Conservation (phyloP, 2,113 vertebrate genomes). For the Crotalus horridus region DNA sequence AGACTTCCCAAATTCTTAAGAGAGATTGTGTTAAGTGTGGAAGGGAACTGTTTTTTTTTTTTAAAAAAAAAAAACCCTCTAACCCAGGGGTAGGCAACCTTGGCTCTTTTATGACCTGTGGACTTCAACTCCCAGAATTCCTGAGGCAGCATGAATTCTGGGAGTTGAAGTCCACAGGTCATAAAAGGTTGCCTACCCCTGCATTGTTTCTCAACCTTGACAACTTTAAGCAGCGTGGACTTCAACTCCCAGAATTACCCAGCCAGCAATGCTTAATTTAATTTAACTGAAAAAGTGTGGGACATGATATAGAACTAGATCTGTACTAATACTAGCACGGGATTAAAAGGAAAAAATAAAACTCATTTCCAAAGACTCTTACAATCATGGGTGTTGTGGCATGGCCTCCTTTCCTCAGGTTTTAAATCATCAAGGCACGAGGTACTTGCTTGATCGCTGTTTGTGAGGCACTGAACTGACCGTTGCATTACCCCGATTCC, state of each 20-base stretch:
- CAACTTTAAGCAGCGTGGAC: background rate
- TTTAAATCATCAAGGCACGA: constrained; percentile 70
- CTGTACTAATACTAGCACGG: background rate
- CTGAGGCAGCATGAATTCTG: too few relatives aligned
- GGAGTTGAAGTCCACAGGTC: too few relatives aligned
- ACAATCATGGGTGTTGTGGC: constrained; percentile 83
- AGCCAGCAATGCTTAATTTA: background rate
- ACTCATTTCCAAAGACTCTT: constrained; percentile 1
- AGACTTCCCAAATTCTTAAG: background rate
- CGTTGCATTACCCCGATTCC: constrained; percentile 85
- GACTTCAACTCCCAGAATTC: too few relatives aligned
- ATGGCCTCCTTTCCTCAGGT: constrained; percentile 79
- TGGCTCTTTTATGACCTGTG: too few relatives aligned
- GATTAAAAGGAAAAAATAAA: background rate
- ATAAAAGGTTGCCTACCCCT: too few relatives aligned
- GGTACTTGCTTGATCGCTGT: constrained; percentile 72
- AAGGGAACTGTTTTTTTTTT: background rate
- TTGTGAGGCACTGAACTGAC: constrained; percentile 82
- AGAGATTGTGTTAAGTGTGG: background rate
- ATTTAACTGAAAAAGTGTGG: background rate
- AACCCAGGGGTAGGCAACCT: too few relatives aligned
- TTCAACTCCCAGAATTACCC: background rate
- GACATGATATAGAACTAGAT: background rate
- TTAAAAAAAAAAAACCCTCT: background rate
- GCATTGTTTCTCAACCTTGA: background rate